Percentiles rank a stretch among this genome's conserved stretches.
Evolutionary conservation across 2,888 invertebrate genomes (phyloP).

Genomic region (Conistra vaccinii): DNA sequence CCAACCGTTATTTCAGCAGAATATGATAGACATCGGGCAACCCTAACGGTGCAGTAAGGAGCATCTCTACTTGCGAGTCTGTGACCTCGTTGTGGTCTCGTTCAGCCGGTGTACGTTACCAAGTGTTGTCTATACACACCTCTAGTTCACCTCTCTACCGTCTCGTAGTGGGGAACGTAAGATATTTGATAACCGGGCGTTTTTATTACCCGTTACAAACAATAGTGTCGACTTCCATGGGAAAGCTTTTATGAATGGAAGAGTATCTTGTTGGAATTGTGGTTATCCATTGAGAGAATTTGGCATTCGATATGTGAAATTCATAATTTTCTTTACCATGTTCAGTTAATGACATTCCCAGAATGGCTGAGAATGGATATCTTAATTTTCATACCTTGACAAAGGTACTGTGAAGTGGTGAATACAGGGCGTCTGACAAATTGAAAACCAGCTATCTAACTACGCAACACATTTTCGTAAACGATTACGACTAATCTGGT

Average conservation of each 20-base stretch:
- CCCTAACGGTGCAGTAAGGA: conserved; percentile 62
- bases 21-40: conserved; percentile 40
- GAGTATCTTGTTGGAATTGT: background rate
- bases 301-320: conserved; percentile 2
- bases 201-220: conserved; percentile 53
- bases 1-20: conserved; percentile 26
- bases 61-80: conserved; percentile 57
- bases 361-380: background rate
- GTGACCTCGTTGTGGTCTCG: conserved; percentile 67
- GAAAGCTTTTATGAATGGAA: conserved; percentile 39
- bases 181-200: conserved; percentile 59
- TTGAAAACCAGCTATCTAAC: no score
- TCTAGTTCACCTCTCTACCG: conserved; percentile 41
- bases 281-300: conserved; percentile 2
- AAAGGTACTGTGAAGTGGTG: background rate
- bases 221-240: conserved; percentile 36
- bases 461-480: no score
- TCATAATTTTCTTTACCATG: background rate
- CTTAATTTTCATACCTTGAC: background rate
- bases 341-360: background rate
- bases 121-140: conserved; percentile 49
- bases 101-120: conserved; percentile 63
- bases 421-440: background rate
- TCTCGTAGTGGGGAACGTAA: conserved; percentile 1
- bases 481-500: no score